Conservation (phyloP, 2,797 vertebrate genomes). For the Antrozous pallidus region DNA sequence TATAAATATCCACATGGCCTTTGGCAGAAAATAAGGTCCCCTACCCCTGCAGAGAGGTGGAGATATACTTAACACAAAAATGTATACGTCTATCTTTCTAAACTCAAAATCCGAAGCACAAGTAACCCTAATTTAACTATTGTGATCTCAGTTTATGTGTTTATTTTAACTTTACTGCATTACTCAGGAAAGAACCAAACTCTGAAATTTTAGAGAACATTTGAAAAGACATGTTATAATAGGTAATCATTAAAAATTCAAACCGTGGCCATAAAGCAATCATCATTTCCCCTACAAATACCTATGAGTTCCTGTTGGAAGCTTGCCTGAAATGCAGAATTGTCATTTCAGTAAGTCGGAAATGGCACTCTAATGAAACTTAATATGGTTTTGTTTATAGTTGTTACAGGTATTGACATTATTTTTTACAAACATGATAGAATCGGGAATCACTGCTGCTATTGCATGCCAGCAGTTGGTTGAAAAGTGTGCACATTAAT, state of each 20-base stretch:
- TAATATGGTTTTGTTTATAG: conserved; percentile 57
- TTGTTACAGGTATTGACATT: conserved; percentile 63
- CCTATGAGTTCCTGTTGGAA: conserved; percentile 32
- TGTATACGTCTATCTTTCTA: not conserved
- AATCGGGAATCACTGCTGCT: conserved; percentile 41
- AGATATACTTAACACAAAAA: not conserved
- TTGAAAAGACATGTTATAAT: conserved; percentile 17
- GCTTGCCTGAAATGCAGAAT: conserved; percentile 33
- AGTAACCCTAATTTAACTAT: not conserved
- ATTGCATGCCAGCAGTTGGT: conserved; percentile 42
- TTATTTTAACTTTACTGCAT: conserved; percentile 21
- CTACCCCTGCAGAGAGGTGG: not conserved
- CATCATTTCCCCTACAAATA: conserved; percentile 36
- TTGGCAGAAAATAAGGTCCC: too few species aligned
- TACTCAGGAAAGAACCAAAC: not conserved
- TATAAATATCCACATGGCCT: too few species aligned
- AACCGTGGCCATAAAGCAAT: conserved; percentile 19
- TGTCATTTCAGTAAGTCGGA: conserved; percentile 45
- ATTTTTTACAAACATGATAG: conserved; percentile 57
- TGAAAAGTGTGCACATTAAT: conserved; percentile 68
- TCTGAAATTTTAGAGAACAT: conserved; percentile 13
- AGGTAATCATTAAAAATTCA: conserved; percentile 56
- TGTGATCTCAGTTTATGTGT: not conserved
- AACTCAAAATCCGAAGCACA: not conserved
- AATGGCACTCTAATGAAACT: conserved; percentile 49